Evolutionary conservation across 2,113 vertebrate genomes (phyloP).

Genomic region (Shinisaurus crocodilurus): DNA sequence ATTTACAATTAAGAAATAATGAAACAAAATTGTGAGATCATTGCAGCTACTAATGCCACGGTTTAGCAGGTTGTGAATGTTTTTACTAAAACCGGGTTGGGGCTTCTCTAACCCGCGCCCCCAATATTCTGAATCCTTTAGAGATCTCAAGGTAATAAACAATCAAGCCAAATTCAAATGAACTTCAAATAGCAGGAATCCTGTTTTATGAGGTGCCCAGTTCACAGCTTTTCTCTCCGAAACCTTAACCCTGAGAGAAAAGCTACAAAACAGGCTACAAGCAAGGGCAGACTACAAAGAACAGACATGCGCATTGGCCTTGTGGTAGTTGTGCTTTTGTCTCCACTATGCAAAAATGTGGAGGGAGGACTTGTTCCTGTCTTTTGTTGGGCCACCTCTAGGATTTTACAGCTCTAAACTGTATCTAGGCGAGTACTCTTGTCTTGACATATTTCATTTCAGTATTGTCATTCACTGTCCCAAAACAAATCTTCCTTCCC

Average conservation of each 20-base stretch:
- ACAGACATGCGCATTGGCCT: not conserved
- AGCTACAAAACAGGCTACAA: not conserved
- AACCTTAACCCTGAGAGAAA: not conserved
- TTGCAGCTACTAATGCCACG: slow-evolving; percentile 45
- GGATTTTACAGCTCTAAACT: not conserved
- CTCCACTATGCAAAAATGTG: not conserved
- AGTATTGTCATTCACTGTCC: not conserved
- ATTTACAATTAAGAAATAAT: slow-evolving; percentile 64
- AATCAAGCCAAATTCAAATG: slow-evolving; percentile 58
- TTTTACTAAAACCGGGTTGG: slow-evolving; percentile 54
- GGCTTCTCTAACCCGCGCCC: slow-evolving; percentile 47
- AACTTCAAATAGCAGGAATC: slow-evolving; percentile 51
- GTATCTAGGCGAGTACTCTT: not conserved
- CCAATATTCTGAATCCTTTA: slow-evolving; percentile 42
- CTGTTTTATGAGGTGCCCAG: slow-evolving; percentile 38
- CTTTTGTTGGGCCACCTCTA: not conserved
- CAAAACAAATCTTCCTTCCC: not conserved
- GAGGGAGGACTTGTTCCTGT: not conserved
- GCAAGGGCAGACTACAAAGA: slow-evolving; percentile 26
- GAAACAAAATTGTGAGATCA: slow-evolving; percentile 68
- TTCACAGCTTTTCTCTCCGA: slow-evolving; percentile 6
- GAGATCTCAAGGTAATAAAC: slow-evolving; percentile 67
- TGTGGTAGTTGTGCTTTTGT: not conserved
- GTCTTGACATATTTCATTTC: not conserved
- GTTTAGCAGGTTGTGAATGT: slow-evolving; percentile 64